Base-by-base conservation (phyloP, 1,140 invertebrate species). In the Anastrepha ludens region DNA sequence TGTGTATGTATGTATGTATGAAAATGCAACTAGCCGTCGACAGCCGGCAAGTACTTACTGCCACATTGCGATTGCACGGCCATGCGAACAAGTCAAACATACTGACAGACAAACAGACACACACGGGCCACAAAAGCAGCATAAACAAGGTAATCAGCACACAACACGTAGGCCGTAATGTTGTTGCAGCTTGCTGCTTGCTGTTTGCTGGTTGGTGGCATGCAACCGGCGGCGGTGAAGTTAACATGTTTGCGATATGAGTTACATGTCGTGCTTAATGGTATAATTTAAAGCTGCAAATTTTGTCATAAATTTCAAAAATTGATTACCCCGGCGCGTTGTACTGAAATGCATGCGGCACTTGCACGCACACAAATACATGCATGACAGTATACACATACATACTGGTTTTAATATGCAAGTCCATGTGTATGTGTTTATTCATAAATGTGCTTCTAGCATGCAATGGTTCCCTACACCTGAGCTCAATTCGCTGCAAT, bases 281-380 rank as follows among this genome's bases (percentile, higher is more conserved):
- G 91, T 91, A 92, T 92, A 92, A 92, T 92, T 92, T 92, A 92
- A 92, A 92, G 91, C 91, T 92, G 91, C 91, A 92, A 92, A 92
- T 92, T 92, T 92, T 92, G 91, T 92, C 91, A 92, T 92, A 92
- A 92, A 92, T 92, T 92, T 92, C 91, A 90, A 92, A 92, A 92
- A 87, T 86, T 88, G 87, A 88, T 88, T 88, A 78, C 85, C 85
- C 58, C 39, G 85, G 29, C 85, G 85, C 60, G 85, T 64, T 86
- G 85, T 47, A 86, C n/a, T 81, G 74, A 81, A 81, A 81, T 58
- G 74, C 74, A 81, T 58, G 74, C 74, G 74, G 74, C 74, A 81
- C 74, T 81, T 55, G 74, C 74, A 81, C 74, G 74, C 74, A 81
- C 20, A 81, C 74, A 13, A 55, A 20, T n/a, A 29, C 50, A 8